These are phyloP conservation scores for Limonius californicus DNA, from an alignment of 1,140 invertebrate species.

Conservation along the genomic window DNA sequence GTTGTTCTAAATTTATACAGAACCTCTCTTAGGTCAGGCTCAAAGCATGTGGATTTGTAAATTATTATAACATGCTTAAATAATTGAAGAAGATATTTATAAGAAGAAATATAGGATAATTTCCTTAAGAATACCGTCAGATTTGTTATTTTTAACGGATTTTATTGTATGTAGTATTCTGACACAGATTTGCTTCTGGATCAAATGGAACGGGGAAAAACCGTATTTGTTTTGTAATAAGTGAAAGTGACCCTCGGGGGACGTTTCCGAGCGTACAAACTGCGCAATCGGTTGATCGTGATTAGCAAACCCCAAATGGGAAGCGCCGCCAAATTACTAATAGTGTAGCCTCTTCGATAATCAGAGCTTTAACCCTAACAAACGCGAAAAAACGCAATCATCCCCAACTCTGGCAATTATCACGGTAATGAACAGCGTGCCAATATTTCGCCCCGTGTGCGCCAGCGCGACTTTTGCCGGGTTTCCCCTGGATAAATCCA, in stretches of 20 bases:
- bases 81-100: too few relatives aligned
- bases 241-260: neutral
- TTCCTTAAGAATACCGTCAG: too few relatives aligned
- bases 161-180: too few relatives aligned
- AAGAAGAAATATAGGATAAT: too few relatives aligned
- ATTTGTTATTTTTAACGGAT: too few relatives aligned
- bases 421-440: conserved; percentile 28
- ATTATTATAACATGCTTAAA: too few relatives aligned
- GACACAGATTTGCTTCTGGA: too few relatives aligned
- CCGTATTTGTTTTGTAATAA: neutral
- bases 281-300: neutral
- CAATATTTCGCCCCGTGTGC: conserved; percentile 24
- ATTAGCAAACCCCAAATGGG: neutral
- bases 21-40: too few relatives aligned
- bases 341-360: conserved; percentile 1
- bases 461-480: conserved; percentile 30
- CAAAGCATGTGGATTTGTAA: too few relatives aligned
- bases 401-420: conserved; percentile 29
- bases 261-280: neutral
- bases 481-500: conserved; percentile 33
- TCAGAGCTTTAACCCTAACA: conserved; percentile 1
- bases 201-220: too few relatives aligned
- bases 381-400: conserved; percentile 25
- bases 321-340: neutral
- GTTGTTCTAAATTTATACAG: too few relatives aligned